These are phyloP conservation scores for Chymomyza procnemis DNA, from an alignment of 2,888 invertebrate genomes.

Conservation along the genomic window DNA sequence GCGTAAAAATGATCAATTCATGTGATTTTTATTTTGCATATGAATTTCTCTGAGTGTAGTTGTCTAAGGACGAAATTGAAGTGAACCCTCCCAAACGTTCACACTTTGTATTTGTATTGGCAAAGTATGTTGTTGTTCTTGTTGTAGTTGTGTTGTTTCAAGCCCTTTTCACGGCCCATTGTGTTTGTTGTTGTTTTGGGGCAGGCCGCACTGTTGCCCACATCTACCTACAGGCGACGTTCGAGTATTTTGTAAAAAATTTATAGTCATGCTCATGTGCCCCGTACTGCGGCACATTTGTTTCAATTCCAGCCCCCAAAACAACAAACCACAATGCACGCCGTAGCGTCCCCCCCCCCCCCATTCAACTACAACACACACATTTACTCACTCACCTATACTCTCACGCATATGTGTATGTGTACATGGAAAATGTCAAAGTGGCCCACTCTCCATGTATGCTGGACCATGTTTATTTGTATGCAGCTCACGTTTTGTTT, in stretches of 20 bases:
- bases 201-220: neutral
- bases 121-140: neutral
- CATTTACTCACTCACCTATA: constrained; percentile 9
- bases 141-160: neutral
- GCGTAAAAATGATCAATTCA: no score
- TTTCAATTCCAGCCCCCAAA: constrained; percentile 52
- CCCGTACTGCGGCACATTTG: constrained; percentile 56
- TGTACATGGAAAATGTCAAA: neutral
- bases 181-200: neutral
- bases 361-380: constrained; percentile 1
- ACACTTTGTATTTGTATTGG: neutral
- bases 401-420: constrained; percentile 1
- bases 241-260: constrained; percentile 66
- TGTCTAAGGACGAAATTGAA: neutral
- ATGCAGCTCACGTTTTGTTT: constrained; percentile 70
- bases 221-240: constrained; percentile 6
- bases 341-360: neutral
- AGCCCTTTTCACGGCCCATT: neutral
- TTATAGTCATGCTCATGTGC: constrained; percentile 57
- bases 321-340: neutral
- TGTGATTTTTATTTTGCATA: neutral
- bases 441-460: neutral
- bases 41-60: neutral
- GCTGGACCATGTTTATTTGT: constrained; percentile 61
- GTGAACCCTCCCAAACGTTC: neutral